Evolutionary conservation across 1,140 invertebrate species (phyloP), one percentile per base, ranked within the genome.

Genomic region (Pomacea maculata): DNA sequence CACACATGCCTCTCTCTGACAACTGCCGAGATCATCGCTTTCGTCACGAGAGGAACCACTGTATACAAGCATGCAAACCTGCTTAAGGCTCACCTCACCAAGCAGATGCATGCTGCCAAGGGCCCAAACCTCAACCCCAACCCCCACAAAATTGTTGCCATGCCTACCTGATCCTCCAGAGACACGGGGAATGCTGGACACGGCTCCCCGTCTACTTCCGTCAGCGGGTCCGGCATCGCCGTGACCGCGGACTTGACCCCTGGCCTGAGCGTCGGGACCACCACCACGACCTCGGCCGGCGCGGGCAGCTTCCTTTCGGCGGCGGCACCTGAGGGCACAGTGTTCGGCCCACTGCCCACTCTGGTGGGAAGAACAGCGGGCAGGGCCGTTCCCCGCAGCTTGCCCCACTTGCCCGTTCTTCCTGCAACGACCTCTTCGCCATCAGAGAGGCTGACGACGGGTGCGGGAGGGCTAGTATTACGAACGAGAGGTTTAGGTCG

Each of bases 121-220:
- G 4, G 21, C 25, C 57, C 15, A 63, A 29, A 64, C 25, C 6
- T 34, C 57, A 29, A 2, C n/a, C 29, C 74, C 6, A 45, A 2
- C 34, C 34, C 34, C 34, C 17, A 54, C 17, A 12, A 70, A 70
- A 70, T 21, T 14, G 67, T 34, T 70, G 67, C 21, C 67, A 34
- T 70, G 67, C 29, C 52, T 45, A 71, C 25, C 34, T 67, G 25
- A 55, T 78, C 77, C 21, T 78, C 77, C 21, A 65, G 77, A 4
- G 77, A 78, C 77, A 78, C 77, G 1, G 77, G 77, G 67, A 78
- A 78, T 4, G 77, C 77, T 7, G 77, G 77, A n/a, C 57, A 78
- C 15, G 70, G 65, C 54, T 78, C 77, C 14, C 57, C 77, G 52
- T 78, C 77, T 6, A n/a, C 77, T 17, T 64, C 77, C 11, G 52